These are phyloP conservation scores for Pterostichus niger DNA, from an alignment of 2,888 invertebrate species.

Conservation along the genomic window DNA sequence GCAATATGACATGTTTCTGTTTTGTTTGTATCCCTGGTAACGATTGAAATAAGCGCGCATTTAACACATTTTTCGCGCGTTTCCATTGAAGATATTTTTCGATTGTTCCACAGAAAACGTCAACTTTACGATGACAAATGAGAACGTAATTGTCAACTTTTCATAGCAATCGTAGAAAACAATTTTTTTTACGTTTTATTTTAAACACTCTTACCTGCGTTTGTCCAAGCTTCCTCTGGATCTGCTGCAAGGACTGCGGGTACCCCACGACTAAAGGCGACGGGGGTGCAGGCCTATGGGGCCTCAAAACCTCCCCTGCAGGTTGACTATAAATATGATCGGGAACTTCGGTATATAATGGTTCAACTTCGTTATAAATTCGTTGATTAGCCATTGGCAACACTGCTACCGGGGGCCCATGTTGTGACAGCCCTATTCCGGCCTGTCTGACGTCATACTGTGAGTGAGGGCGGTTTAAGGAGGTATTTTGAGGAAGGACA, in stretches of 20 bases:
- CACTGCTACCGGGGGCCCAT: conserved; percentile 69
- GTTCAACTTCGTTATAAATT: conserved; percentile 72
- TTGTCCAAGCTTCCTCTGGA: conserved; percentile 76
- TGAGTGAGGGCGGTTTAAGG: conserved; percentile 17
- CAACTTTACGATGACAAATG: no score
- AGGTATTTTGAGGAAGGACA: background rate
- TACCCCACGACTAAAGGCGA: conserved; percentile 74
- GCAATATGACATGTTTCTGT: no score
- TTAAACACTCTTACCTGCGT: conserved; percentile 72
- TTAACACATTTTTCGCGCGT: no score
- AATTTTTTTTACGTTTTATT: no score
- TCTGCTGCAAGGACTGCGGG: conserved; percentile 76
- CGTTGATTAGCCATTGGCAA: conserved; percentile 68
- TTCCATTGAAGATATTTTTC: no score
- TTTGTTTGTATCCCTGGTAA: no score
- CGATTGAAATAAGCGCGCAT: no score
- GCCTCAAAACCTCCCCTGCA: conserved; percentile 73
- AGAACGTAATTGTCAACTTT: no score
- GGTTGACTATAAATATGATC: conserved; percentile 75
- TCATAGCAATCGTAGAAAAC: no score
- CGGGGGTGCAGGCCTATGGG: conserved; percentile 76
- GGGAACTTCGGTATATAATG: conserved; percentile 75
- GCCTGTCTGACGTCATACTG: conserved; percentile 48
- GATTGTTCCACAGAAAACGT: no score
- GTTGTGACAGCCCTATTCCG: conserved; percentile 62